Evolutionary conservation across 2,888 invertebrate species (phyloP).

Genomic region (Agriopis leucophaearia): DNA sequence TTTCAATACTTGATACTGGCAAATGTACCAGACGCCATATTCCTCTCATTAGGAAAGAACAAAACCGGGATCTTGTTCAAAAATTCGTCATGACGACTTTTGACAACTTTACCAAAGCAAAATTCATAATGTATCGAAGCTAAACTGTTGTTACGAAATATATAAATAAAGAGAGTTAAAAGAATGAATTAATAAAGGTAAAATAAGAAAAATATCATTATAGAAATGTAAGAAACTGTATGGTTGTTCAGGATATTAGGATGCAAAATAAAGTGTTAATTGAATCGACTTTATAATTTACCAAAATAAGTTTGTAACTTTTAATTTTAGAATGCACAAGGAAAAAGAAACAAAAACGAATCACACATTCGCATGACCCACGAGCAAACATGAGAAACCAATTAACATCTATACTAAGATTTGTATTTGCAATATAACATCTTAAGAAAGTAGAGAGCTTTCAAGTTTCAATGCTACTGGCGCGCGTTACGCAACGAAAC

Average conservation of each 20-base stretch:
- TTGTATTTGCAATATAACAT: constrained; percentile 27
- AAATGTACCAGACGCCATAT: no score
- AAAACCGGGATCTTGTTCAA: no score
- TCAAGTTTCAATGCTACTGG: constrained; percentile 37
- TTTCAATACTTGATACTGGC: no score
- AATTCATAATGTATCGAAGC: no score
- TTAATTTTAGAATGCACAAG: constrained; percentile 8
- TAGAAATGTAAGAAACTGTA: background rate
- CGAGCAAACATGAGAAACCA: constrained; percentile 18
- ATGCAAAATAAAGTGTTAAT: background rate
- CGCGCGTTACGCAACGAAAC: constrained; percentile 28
- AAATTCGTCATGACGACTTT: no score
- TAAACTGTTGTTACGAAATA: no score
- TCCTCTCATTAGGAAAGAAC: no score
- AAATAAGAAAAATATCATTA: background rate
- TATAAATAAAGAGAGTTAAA: no score
- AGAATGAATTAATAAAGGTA: no score
- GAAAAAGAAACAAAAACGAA: constrained; percentile 10
- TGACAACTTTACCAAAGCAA: no score
- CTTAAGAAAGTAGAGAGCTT: constrained; percentile 38
- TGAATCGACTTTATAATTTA: background rate
- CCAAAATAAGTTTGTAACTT: background rate
- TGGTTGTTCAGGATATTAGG: background rate
- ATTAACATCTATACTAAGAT: constrained; percentile 32
- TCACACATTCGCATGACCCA: constrained; percentile 20